Percentiles rank a stretch among this genome's conserved stretches.
phyloP scores from a whole-genome alignment of 2,888 invertebrate genomes.

The Hyalella azteca region DNA sequence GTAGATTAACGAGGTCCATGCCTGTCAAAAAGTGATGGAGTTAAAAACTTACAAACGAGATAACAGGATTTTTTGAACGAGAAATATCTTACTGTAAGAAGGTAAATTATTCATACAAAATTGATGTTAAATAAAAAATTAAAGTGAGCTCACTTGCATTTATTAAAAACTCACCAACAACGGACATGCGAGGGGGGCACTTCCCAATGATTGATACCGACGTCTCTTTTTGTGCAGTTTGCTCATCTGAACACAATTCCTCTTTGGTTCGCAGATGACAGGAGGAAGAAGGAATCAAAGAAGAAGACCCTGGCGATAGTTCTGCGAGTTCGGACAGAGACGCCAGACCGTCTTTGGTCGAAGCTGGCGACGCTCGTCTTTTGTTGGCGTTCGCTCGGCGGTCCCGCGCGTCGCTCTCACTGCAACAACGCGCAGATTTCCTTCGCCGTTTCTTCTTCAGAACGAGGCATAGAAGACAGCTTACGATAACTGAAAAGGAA shows the following conservation, averaged over 20 bases:
- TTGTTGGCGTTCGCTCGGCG: neutral
- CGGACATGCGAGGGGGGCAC: neutral
- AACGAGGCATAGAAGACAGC: neutral
- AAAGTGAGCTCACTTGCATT: too few species aligned
- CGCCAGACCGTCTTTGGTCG: conserved; percentile 3
- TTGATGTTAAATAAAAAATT: too few species aligned
- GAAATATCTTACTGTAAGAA: too few species aligned
- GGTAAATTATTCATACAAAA: too few species aligned
- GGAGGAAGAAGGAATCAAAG: neutral
- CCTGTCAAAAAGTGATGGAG: neutral
- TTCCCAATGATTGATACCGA: neutral
- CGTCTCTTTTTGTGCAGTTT: neutral
- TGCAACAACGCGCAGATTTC: neutral
- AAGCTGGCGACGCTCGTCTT: neutral
- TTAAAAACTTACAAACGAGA: too few species aligned
- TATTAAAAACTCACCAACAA: conserved; percentile 17
- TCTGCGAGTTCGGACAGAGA: conserved; percentile 3
- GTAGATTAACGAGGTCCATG: neutral
- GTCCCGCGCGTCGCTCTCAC: neutral
- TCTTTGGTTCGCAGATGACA: neutral
- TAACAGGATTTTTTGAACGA: too few species aligned
- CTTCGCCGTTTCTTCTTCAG: neutral
- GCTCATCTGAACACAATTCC: neutral
- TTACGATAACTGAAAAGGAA: neutral
- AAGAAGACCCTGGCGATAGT: neutral